Base-by-base conservation (phyloP, 2,113 vertebrate species). In the Calidris pygmaea region DNA sequence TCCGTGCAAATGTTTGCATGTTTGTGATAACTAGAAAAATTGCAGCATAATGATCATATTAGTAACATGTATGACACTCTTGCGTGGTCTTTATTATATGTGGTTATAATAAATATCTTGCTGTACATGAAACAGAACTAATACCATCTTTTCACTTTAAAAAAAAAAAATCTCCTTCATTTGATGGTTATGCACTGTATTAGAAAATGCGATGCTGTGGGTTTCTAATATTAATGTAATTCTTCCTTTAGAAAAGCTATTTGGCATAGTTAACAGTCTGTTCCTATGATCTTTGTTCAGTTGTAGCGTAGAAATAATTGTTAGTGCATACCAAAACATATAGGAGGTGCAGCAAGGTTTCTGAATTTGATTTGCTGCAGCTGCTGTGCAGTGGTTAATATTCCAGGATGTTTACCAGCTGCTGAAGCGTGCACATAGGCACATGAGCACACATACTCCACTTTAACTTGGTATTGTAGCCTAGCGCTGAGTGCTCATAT, bases 361-460 rank as follows among this genome's bases (percentile, higher is more conserved):
- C 52, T 16, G 72, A 90, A 66, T 43, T 47, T 59, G 77, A 48
- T 79, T 74, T 89, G 82, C 93, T 90, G 32, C 93, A 95, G 94
- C 96, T 97, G 97, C 95, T 94, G 86, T 71, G 90, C 68, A 53
- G 80, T 48, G 74, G 56, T 63, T 90, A n/a, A 30, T 84, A 37
- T 48, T 37, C 90, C 77, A 13, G 24, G 94, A 79, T 97, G 91
- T 89, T 89, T 62, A 47, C 80, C 80, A 67, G 82, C 67, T 93
- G 67, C 70, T 34, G 29, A 11, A 50, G 47, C 10, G 35, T 37
- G 19, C 20, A 10, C 32, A 9, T 5, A 26, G 21, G 56, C 56
- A 34, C 63, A 12, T 3, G 19, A 0, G 0, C 68, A 53, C 56
- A 22, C 2, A 0, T 55, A n/a, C 75, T 60, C 58, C 52, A 34